These are phyloP conservation scores for Dryobotodes eremita DNA, from an alignment of 2,888 invertebrate genomes.

Conservation along the genomic window DNA sequence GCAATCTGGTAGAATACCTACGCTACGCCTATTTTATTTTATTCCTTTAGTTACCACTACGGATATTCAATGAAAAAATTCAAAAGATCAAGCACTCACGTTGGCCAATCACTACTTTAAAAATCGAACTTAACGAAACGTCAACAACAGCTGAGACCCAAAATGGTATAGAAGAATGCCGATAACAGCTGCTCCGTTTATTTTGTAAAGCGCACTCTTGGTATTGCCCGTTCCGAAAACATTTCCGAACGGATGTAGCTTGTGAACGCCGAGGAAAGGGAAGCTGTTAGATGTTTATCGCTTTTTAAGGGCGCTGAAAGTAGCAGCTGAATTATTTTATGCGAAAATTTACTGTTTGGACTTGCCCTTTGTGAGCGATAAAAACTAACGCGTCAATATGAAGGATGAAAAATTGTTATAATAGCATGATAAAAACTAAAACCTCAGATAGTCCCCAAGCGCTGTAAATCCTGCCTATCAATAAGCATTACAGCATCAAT, in stretches of 20 bases:
- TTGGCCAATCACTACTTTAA: constrained; percentile 2
- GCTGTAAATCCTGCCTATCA: constrained; percentile 17
- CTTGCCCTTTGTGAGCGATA: constrained; percentile 33
- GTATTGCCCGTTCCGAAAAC: constrained; percentile 37
- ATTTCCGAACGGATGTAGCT: constrained; percentile 52
- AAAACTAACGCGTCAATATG: constrained; percentile 8
- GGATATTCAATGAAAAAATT: constrained; percentile 12
- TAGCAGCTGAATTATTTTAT: constrained; percentile 53
- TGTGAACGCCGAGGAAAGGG: constrained; percentile 39
- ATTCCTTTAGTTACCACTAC: neutral
- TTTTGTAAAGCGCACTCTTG: constrained; percentile 44
- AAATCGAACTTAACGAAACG: constrained; percentile 26
- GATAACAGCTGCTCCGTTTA: constrained; percentile 32
- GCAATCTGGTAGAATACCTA: too few species aligned
- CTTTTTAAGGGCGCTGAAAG: constrained; percentile 40
- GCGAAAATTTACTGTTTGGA: constrained; percentile 32
- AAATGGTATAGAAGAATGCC: constrained; percentile 20
- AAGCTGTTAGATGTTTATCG: constrained; percentile 57
- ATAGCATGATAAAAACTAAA: constrained; percentile 9
- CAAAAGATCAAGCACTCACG: neutral
- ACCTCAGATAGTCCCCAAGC: too few species aligned
- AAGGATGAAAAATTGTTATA: constrained; percentile 40
- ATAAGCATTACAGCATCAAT: constrained; percentile 28
- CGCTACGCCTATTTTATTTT: neutral
- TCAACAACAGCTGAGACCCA: constrained; percentile 42